Evolutionary conservation across 1,140 invertebrate species (phyloP), one percentile per base, ranked within the genome.

Genomic region (Panagrolaimus sp.): DNA sequence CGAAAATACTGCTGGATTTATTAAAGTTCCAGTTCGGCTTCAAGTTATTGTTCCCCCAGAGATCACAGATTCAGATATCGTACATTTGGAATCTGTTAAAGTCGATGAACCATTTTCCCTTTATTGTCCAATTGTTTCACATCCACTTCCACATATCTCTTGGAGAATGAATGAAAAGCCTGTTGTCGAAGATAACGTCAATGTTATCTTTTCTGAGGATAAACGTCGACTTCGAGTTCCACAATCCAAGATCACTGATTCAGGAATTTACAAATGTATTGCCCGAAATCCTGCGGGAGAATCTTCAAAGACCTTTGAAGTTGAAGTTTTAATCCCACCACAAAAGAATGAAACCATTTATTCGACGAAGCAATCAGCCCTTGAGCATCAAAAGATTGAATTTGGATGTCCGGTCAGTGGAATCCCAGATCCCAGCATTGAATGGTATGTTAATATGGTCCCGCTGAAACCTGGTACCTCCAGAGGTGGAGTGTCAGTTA

Each of bases 1-100:
- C 76, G 85, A 70, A 87, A 89, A 85, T 87, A 85, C 69, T 86
- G 90, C 79, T 86, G 91, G 86, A 0, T 84, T 85, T 26, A 88
- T 87, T 43, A 72, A 73, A n/a, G 73, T 72, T 9, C 68, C 84
- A 32, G 87, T 89, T 52, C 86, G 86, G 72, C 86, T 92, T 9
- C 65, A 66, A n/a, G 84, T 84, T 12, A 78, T 83, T 45, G 73
- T 73, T 74, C 43, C 73, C 17, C 77, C 77, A 9, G 64, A 72
- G 32, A 73, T 79, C 43, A 58, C 67, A 9, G 77, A 79, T 46
- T 52, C 58, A 12, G 73, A 77, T 44, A 67, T 62, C 9, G 68
- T 72, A 1, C 45, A 63, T 38, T n/a, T 24, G 12, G 76, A 79
- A 38, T 58, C 72, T 12, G 66, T 76, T 21, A 68, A 68, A 38